A percentile compares a stretch with the other conserved stretches of the same genome.
Evolutionary conservation across 2,888 invertebrate genomes (phyloP).

Genomic region (Aquatica leii): DNA sequence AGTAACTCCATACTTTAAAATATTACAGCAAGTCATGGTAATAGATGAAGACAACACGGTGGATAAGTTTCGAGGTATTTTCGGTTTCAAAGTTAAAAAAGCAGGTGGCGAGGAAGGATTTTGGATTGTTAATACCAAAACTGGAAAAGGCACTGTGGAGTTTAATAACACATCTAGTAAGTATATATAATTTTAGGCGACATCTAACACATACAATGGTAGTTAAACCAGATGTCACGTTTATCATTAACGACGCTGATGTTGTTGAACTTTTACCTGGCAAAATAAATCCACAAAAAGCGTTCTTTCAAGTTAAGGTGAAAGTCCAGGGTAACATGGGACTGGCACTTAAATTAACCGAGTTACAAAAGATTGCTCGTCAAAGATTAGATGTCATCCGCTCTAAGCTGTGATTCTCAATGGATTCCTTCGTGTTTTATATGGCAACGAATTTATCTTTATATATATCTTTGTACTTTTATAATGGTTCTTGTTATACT

Average conservation of each 20-base stretch:
- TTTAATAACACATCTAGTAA: constrained; percentile 68
- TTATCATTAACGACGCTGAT: constrained; percentile 89
- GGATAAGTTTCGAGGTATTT: constrained; percentile 86
- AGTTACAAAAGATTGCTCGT: constrained; percentile 78
- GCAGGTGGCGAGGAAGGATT: constrained; percentile 82
- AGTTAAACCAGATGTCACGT: constrained; percentile 89
- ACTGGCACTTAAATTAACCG: constrained; percentile 91
- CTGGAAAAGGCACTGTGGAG: constrained; percentile 85
- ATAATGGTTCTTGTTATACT: no score
- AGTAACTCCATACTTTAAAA: constrained; percentile 80
- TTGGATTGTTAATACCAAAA: constrained; percentile 94
- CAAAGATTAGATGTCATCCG: constrained; percentile 77
- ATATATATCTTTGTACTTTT: no score
- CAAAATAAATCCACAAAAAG: constrained; percentile 93
- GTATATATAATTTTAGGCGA: neutral
- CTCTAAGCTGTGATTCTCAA: constrained; percentile 73
- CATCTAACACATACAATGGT: no score
- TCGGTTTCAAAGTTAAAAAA: constrained; percentile 88
- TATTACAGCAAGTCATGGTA: constrained; percentile 82
- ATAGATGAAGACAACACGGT: constrained; percentile 83
- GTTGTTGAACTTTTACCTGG: constrained; percentile 88
- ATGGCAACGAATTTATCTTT: no score
- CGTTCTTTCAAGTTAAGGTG: constrained; percentile 95
- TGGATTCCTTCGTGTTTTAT: neutral
- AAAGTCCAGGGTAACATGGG: constrained; percentile 98